These are phyloP conservation scores for Stomatorhinus ivindoensis DNA, from an alignment of 2,113 vertebrate genomes.

Conservation along the genomic window DNA sequence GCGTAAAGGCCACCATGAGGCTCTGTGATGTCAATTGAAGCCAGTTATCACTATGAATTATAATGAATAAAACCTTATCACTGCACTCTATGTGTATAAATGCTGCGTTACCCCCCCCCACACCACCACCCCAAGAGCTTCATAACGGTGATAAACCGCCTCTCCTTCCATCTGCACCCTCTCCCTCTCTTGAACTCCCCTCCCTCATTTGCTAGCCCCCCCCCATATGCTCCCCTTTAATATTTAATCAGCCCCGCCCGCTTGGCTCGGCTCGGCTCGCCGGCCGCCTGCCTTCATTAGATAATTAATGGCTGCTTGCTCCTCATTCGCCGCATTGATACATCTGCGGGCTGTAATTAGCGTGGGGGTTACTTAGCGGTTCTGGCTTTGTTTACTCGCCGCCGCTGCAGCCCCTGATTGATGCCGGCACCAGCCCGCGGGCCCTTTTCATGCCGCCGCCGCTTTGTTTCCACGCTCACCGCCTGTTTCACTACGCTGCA, in stretches of 20 bases:
- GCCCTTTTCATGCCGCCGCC: constrained; percentile 48
- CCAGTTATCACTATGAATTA: neutral
- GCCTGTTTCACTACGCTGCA: constrained; percentile 56
- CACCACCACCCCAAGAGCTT: neutral
- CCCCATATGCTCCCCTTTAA: constrained; percentile 72
- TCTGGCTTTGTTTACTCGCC: constrained; percentile 60
- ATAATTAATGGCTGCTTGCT: constrained; percentile 71
- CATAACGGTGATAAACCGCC: neutral
- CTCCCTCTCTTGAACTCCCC: neutral
- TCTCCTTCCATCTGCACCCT: neutral
- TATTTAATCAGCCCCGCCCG: constrained; percentile 75
- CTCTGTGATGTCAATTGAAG: neutral
- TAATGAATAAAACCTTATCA: neutral
- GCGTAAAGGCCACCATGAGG: neutral
- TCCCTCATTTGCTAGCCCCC: constrained; percentile 28
- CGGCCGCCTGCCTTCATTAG: constrained; percentile 56
- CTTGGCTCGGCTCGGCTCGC: constrained; percentile 59
- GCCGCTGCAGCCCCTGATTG: constrained; percentile 59
- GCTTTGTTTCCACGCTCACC: constrained; percentile 63
- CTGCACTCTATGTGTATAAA: neutral
- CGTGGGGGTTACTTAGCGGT: constrained; percentile 67
- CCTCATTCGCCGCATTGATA: constrained; percentile 69
- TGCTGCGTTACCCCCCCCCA: neutral
- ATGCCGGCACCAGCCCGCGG: constrained; percentile 55
- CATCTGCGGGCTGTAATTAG: constrained; percentile 76